Evolutionary conservation across 2,113 vertebrate genomes (phyloP).

Genomic region (Zapornia atra): DNA sequence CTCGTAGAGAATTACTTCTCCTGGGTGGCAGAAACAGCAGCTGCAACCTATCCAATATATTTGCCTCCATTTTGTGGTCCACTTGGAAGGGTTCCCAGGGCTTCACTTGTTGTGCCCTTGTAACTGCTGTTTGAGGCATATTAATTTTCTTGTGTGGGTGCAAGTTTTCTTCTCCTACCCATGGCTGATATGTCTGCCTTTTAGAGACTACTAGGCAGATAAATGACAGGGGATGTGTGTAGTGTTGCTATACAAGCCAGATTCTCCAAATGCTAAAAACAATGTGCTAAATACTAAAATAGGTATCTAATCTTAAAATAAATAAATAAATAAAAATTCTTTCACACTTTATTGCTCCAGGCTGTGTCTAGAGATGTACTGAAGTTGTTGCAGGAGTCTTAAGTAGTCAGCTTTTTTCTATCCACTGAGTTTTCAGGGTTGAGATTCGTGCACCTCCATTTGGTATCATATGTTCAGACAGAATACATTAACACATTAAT

Average conservation of each 20-base stretch:
- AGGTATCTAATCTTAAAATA: neutral
- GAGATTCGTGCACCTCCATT: constrained; percentile 7
- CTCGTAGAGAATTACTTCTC: neutral
- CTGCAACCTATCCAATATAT: neutral
- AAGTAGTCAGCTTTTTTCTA: constrained; percentile 31
- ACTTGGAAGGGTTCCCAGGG: neutral
- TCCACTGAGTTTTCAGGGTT: constrained; percentile 24
- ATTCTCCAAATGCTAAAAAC: neutral
- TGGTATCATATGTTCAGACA: constrained; percentile 36
- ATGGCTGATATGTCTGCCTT: neutral
- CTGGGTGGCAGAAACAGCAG: neutral
- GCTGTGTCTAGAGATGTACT: constrained; percentile 34
- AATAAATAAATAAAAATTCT: neutral
- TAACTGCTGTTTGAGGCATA: neutral
- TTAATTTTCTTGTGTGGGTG: neutral
- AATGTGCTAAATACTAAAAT: constrained; percentile 13
- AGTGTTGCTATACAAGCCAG: neutral
- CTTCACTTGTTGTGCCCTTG: neutral
- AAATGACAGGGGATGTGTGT: neutral
- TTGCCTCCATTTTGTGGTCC: neutral
- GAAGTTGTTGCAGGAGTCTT: constrained; percentile 26
- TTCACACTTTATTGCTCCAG: constrained; percentile 39
- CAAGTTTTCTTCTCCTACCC: neutral
- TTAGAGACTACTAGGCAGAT: neutral
- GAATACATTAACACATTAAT: constrained; percentile 38